A percentile compares a stretch with the other conserved stretches of the same genome.
Conservation (phyloP, 2,113 vertebrate genomes). For the Hyperopisus bebe region DNA sequence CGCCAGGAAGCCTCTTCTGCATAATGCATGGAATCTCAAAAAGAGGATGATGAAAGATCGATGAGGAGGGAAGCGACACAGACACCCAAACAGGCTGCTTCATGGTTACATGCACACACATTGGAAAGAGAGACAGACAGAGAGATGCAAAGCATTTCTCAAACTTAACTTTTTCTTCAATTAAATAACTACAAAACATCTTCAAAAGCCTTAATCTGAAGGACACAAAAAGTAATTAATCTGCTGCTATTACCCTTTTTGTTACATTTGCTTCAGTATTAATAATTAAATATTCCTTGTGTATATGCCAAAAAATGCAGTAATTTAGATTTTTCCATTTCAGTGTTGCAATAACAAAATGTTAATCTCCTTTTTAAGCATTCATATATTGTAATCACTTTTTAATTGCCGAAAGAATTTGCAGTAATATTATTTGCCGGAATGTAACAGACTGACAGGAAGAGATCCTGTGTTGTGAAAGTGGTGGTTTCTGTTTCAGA, state of each 20-base stretch:
- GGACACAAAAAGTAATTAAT: not conserved
- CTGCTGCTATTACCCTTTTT: not conserved
- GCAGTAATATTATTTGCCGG: not conserved
- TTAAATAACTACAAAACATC: not conserved
- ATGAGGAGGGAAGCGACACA: not conserved
- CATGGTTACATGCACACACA: not conserved
- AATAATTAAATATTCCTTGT: not conserved
- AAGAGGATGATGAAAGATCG: not conserved
- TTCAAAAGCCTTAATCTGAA: not conserved
- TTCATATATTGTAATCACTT: not conserved
- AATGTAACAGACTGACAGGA: not conserved
- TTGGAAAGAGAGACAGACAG: not conserved
- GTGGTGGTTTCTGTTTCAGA: not conserved
- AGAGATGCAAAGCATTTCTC: not conserved
- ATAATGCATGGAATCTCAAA: not conserved
- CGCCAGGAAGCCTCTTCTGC: not conserved
- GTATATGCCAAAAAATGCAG: not conserved
- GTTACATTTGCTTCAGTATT: not conserved
- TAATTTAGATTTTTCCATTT: not conserved
- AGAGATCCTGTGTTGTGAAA: not conserved
- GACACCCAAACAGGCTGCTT: not conserved
- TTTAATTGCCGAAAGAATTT: not conserved
- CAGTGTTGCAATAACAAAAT: not conserved
- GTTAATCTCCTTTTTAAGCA: conserved; percentile 5
- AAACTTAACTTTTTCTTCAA: not conserved